Percentiles rank a stretch among this genome's conserved stretches.
Evolutionary conservation across 2,888 invertebrate genomes (phyloP).

Genomic region (Drosophila multiciliata): DNA sequence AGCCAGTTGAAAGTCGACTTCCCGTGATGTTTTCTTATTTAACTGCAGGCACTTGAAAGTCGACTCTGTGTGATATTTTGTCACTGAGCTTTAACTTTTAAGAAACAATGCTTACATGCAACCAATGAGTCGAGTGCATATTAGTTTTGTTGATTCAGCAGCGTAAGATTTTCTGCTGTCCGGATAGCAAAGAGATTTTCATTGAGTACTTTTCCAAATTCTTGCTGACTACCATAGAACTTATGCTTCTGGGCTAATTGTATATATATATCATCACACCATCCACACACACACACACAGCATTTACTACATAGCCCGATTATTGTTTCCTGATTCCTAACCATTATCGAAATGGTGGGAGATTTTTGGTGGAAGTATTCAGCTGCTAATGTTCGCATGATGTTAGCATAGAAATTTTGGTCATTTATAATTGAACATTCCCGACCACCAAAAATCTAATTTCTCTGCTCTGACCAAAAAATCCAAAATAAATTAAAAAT

Average conservation of each 20-base stretch:
- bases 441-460: too few species aligned
- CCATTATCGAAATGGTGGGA: not conserved
- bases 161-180: not conserved
- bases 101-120: too few species aligned
- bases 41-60: too few species aligned
- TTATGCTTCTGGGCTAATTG: not conserved
- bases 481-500: slow-evolving; percentile 17
- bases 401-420: not conserved
- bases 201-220: not conserved
- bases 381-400: slow-evolving; percentile 6
- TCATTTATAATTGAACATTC: slow-evolving; percentile 3
- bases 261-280: not conserved
- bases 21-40: too few species aligned
- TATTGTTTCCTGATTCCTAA: not conserved
- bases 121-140: too few species aligned
- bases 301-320: not conserved
- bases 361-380: not conserved
- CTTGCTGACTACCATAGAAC: not conserved
- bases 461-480: slow-evolving; percentile 19
- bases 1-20: too few species aligned
- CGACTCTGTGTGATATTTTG: too few species aligned
- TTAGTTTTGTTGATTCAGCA: too few species aligned
- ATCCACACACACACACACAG: not conserved
- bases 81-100: too few species aligned
- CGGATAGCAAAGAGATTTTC: not conserved